These are phyloP conservation scores for Trichomalopsis sarcophagae DNA, from an alignment of 1,140 invertebrate species.

Conservation along the genomic window DNA sequence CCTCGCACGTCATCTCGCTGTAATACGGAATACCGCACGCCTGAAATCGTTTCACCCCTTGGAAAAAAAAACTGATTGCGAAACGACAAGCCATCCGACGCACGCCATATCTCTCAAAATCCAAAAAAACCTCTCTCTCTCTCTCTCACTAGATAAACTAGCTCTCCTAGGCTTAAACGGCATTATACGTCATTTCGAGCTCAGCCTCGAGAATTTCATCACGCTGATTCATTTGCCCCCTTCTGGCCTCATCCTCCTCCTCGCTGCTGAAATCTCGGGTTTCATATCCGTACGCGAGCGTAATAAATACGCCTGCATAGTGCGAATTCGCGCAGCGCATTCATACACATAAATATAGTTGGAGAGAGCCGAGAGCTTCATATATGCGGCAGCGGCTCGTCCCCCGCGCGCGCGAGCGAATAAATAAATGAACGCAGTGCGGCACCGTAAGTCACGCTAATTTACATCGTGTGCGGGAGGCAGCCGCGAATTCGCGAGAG, in stretches of 20 bases:
- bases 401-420: constrained; percentile 5
- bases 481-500: not conserved
- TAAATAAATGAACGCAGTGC: constrained; percentile 27
- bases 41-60: not conserved
- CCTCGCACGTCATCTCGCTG: not conserved
- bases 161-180: not conserved
- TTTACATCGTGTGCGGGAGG: constrained; percentile 46
- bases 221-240: constrained; percentile 16
- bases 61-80: not conserved
- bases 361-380: not conserved
- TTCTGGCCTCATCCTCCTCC: not conserved
- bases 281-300: constrained; percentile 29
- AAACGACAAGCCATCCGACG: not conserved
- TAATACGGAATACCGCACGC: not conserved
- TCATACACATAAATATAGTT: constrained; percentile 40
- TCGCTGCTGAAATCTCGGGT: constrained; percentile 24
- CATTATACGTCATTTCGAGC: not conserved
- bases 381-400: not conserved
- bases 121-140: not conserved
- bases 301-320: constrained; percentile 47
- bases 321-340: constrained; percentile 34
- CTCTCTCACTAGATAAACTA: not conserved
- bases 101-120: not conserved
- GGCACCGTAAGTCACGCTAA: constrained; percentile 49
- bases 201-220: constrained; percentile 23